Percentiles rank a stretch among this genome's conserved stretches.
These are phyloP conservation scores for Steinernema hermaphroditum DNA, from an alignment of 2,888 invertebrate genomes.

Conservation along the genomic window DNA sequence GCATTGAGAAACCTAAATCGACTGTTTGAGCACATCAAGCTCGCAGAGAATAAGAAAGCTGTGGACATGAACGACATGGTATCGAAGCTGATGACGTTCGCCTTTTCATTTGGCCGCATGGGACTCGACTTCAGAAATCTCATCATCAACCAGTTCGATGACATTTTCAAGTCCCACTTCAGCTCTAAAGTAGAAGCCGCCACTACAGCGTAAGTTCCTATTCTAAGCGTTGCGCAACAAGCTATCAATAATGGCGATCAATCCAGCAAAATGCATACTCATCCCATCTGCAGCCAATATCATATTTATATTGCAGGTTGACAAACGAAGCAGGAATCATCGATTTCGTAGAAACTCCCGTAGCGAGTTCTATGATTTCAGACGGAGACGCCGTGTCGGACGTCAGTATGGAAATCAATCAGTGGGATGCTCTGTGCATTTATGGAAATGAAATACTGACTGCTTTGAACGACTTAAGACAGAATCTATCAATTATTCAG, in stretches of 20 bases:
- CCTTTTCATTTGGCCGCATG: conserved; percentile 63
- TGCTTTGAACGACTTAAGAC: conserved; percentile 59
- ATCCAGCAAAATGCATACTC: too few species aligned
- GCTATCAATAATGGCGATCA: not conserved
- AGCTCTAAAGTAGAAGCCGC: conserved; percentile 47
- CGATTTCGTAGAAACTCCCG: conserved; percentile 27
- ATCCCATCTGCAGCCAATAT: too few species aligned
- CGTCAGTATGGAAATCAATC: conserved; percentile 57
- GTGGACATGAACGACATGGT: conserved; percentile 59
- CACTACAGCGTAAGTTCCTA: conserved; percentile 46
- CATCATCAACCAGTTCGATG: conserved; percentile 51
- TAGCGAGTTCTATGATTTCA: conserved; percentile 36
- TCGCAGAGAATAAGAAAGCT: conserved; percentile 54
- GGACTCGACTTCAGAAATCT: conserved; percentile 63
- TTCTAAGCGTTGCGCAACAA: not conserved
- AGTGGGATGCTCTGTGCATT: conserved; percentile 64
- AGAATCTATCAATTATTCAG: conserved; percentile 53
- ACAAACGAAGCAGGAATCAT: conserved; percentile 19
- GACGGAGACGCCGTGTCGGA: conserved; percentile 49
- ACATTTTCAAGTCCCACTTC: conserved; percentile 53
- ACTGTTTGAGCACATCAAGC: conserved; percentile 54
- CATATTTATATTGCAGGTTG: not conserved
- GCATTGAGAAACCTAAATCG: conserved; percentile 57
- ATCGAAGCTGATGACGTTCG: conserved; percentile 61
- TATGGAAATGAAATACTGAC: conserved; percentile 60